These are phyloP conservation scores for Luffia ferchaultella DNA, from an alignment of 2,888 invertebrate species.

Conservation along the genomic window DNA sequence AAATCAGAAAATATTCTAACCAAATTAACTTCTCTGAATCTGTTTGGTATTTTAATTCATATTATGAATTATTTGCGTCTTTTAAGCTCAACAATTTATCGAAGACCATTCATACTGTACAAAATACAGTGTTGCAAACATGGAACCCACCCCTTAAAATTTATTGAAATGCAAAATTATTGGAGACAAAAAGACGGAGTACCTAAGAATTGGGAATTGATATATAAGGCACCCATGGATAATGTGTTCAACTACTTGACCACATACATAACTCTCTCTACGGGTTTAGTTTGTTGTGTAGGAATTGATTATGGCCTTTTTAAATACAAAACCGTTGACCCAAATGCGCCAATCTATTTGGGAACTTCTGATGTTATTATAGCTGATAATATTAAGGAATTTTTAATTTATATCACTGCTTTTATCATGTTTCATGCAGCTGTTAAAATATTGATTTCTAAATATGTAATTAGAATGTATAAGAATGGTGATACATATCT, in stretches of 20 bases:
- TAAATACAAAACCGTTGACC: conserved; percentile 28
- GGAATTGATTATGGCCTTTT: conserved; percentile 37
- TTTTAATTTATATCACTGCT: conserved; percentile 36
- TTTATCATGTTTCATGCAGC: conserved; percentile 39
- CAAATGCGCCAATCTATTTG: conserved; percentile 35
- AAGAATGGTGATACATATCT: conserved; percentile 49
- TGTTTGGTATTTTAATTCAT: too few species aligned
- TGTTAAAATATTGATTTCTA: conserved; percentile 39
- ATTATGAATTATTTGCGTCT: too few species aligned
- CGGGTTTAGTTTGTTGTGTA: conserved; percentile 23
- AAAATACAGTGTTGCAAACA: not conserved
- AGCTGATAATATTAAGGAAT: conserved; percentile 42
- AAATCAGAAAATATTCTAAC: too few species aligned
- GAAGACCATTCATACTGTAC: too few species aligned
- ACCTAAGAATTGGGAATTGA: conserved; percentile 39
- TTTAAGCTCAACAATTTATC: too few species aligned
- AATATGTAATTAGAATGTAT: conserved; percentile 47
- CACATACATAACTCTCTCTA: conserved; percentile 38
- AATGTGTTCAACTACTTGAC: conserved; percentile 31
- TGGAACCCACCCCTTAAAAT: conserved; percentile 27
- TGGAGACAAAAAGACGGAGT: conserved; percentile 41
- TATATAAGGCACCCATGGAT: conserved; percentile 55
- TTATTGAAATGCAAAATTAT: conserved; percentile 36
- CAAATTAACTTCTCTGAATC: too few species aligned
- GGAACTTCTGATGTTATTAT: conserved; percentile 37